Evolutionary conservation across 2,888 invertebrate genomes (phyloP), one percentile per base, ranked within the genome.

Genomic region (Hirtodrosophila alboralis): DNA sequence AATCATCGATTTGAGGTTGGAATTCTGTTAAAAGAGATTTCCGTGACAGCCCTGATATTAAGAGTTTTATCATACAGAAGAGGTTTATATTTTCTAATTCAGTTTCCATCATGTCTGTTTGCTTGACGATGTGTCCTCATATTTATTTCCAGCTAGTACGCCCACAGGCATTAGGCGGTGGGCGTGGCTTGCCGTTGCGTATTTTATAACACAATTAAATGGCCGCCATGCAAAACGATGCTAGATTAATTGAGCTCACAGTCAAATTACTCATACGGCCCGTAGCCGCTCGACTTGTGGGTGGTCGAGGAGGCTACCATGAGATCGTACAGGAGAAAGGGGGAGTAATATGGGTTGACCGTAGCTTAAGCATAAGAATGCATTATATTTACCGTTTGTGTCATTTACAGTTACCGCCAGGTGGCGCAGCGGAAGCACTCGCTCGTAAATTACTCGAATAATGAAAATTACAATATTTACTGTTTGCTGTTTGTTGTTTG

Each of bases 391-490:
- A 26, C 41, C 37, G 51, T 16, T 49, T 51, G 33, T 73, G 68
- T 57, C 59, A 56, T 64, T 56, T 58, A 49, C 49, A 44, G 57
- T 53, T 58, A 33, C 51, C 43, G 45, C 54, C 59, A 58, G 72
- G 56, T 60, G 65, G 54, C 31, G 51, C 34, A 40, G 31, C 86
- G 78, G 78, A 78, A 84, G 53, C 64, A 57, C 41, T 27, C 45
- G 48, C 81, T 80, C 78, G 81, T 78, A 86, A 78, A 78, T 78
- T 84, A 78, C 80, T 67, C 58, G 68, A 84, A 86, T 84, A 86
- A 78, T 86, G 86, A 62, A 79, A 78, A 79, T 84, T 79, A 67
- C 73, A 86, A 76, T 80, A 86, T 86, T 78, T 75, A 79, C 80
- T 72, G 80, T 48, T 78, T 63, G 60, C 1, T 23, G 23, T 8